Evolutionary conservation across 35 echinoderm and acorn worm species (phyloP).

Genomic region (Strongylocentrotus purpuratus): DNA sequence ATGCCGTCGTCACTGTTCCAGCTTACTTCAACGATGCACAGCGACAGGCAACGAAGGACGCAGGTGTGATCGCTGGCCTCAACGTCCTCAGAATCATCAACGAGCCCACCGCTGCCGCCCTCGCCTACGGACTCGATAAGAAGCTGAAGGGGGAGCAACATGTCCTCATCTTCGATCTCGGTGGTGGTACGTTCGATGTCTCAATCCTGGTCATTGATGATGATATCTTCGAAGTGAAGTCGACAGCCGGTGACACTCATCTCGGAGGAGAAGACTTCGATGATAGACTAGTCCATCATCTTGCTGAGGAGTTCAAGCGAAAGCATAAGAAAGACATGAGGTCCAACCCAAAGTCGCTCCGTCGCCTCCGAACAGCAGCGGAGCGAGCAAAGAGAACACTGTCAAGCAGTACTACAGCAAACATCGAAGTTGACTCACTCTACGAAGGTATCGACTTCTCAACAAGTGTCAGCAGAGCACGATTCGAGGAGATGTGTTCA

Average conservation of each 20-base stretch:
- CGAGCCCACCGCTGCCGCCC: constrained; percentile 90
- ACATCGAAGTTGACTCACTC: constrained; percentile 79
- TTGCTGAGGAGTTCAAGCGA: constrained; percentile 72
- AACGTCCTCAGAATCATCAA: constrained; percentile 96
- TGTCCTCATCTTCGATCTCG: constrained; percentile 84
- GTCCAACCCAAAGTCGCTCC: constrained; percentile 59
- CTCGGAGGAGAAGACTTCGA: constrained; percentile 85
- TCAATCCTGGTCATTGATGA: constrained; percentile 72
- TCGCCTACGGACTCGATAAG: constrained; percentile 92
- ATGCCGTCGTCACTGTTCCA: constrained; percentile 90
- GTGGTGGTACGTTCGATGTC: constrained; percentile 77
- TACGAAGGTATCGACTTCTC: constrained; percentile 75
- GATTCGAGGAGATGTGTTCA: constrained; percentile 74
- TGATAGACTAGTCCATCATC: constrained; percentile 67
- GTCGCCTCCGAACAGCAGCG: constrained; percentile 66
- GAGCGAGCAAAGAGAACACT: constrained; percentile 83
- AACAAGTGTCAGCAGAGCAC: constrained; percentile 56
- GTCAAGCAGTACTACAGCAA: constrained; percentile 55
- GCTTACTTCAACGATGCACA: constrained; percentile 96
- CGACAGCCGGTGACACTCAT: constrained; percentile 82
- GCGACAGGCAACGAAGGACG: constrained; percentile 91
- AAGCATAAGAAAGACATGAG: constrained; percentile 78
- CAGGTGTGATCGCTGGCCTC: constrained; percentile 87
- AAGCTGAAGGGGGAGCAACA: constrained; percentile 78
- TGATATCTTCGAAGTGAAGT: constrained; percentile 68